Base-by-base conservation (phyloP, 2,113 vertebrate species). In the Rhizomys pruinosus region DNA sequence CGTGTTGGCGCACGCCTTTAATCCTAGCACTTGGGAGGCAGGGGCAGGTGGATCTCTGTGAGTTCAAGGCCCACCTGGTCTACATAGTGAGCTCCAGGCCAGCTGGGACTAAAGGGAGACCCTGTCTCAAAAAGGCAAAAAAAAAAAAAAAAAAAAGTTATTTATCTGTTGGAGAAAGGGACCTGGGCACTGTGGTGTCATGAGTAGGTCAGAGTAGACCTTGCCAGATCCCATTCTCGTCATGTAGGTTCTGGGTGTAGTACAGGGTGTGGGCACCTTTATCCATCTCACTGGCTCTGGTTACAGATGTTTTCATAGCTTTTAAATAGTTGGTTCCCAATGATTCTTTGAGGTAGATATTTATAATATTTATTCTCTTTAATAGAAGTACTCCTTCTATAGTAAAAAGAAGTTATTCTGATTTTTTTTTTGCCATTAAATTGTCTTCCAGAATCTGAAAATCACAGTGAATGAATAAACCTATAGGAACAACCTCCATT, bases 271-370 rank as follows among this genome's bases (percentile, higher is more conserved):
- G 5, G 17, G 29, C 12, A 55, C 27, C 47, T 52, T 32, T 77
- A 77, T 47, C 34, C 34, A 20, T 77, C 44, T 22, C 47, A 22
- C 32, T 34, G 27, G 44, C 80, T 29, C 74, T 94, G 19, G 8
- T 74, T 91, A 93, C 91, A 95, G 69, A 78, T 76, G 23, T 86
- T 92, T 94, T 90, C 37, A 47, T 19, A 90, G 32, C 81, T 76
- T 71, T 89, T 63, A 78, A 89, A 84, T 89, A 12, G 82, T 77
- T 78, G 85, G 64, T 85, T 94, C 16, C 79, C 55, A 78, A 68
- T 88, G 66, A 76, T 84, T 93, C 64, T 92, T 88, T 89, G 23
- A 82, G 32, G 19, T 85, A 84, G 22, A 91, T 55, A 76, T 12
- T 84, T 57, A 71, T 86, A 89, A 29, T 74, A 73, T 76, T 81